Percentiles rank a stretch among this genome's conserved stretches.
Conservation (phyloP, 2,797 vertebrate species). For the Squalus acanthias region DNA sequence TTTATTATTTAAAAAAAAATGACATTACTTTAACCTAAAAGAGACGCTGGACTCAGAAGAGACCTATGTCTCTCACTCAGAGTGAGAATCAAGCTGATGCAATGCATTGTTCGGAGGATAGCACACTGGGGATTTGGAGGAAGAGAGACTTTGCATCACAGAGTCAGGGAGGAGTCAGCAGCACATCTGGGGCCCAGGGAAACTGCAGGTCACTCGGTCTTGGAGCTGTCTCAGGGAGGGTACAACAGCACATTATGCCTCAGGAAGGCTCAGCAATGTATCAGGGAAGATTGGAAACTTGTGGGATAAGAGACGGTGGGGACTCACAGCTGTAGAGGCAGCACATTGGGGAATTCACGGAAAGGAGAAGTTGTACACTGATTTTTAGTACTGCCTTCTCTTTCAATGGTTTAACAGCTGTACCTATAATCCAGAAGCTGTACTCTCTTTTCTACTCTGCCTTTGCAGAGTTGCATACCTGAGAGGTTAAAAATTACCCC, state of each 20-base stretch:
- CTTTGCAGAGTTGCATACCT: neutral
- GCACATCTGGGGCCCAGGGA: neutral
- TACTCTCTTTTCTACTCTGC: neutral
- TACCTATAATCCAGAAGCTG: neutral
- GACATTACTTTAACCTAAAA: neutral
- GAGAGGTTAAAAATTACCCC: too few species aligned
- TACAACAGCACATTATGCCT: neutral
- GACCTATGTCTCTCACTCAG: neutral
- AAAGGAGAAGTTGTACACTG: neutral
- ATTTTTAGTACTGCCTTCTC: neutral
- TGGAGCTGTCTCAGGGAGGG: neutral
- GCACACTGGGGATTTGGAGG: neutral
- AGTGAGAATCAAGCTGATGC: neutral
- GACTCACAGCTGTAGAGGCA: neutral
- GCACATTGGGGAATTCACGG: neutral
- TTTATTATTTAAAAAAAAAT: neutral
- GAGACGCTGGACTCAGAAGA: neutral
- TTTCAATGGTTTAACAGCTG: neutral
- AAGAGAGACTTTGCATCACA: neutral
- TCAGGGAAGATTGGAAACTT: neutral
- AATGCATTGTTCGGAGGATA: neutral
- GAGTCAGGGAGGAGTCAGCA: neutral
- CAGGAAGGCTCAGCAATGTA: neutral
- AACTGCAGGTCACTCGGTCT: neutral
- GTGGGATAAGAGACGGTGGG: neutral